Evolutionary conservation across 2,888 invertebrate genomes (phyloP), one percentile per base, ranked within the genome.

Genomic region (Tenthredo distinguenda): DNA sequence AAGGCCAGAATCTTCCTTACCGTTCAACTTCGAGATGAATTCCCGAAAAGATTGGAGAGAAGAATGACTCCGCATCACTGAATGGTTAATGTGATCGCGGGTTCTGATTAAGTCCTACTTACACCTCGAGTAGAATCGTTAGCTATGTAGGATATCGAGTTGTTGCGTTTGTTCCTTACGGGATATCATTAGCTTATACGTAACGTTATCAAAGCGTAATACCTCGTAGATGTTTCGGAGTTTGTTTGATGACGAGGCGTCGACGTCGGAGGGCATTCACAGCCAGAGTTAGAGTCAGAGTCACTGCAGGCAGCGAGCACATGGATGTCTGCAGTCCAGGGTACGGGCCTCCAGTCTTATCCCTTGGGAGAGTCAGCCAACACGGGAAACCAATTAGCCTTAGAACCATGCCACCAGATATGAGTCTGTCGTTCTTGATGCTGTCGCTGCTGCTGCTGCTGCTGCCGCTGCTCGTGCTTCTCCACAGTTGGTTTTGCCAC

Each of bases 301-400:
- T 65, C 81, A 81, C 65, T 34, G 12, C 62, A 62, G 77, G 77
- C 62, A 81, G 9, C 62, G 26, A 55, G 77, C 62, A 81, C 77
- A 81, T 81, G 83, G 34, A 83, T 40, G 83, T 83, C 83, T 82
- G 82, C 21, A 68, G 71, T 76, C 84, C 37, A 40, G 37, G 40
- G 74, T 87, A 40, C 55, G 47, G 58, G 85, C 88, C 21, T 43
- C 91, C 92, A 71, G 85, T 88, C 55, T 93, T 92, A 92, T 93
- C 92, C 93, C 91, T 87, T 87, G 92, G 91, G 91, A 92, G 92
- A 87, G 88, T 89, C 91, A 87, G 88, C 89, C 91, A 87, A 93
- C 93, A 93, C 90, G 93, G 93, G 93, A 93, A 93, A 93, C 92
- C 93, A 93, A 93, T 93, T 93, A 93, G 93, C 91, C 89, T 88